Evolutionary conservation across 2,797 vertebrate species (phyloP), one percentile per base, ranked within the genome.

Genomic region (Chiloscyllium punctatum): DNA sequence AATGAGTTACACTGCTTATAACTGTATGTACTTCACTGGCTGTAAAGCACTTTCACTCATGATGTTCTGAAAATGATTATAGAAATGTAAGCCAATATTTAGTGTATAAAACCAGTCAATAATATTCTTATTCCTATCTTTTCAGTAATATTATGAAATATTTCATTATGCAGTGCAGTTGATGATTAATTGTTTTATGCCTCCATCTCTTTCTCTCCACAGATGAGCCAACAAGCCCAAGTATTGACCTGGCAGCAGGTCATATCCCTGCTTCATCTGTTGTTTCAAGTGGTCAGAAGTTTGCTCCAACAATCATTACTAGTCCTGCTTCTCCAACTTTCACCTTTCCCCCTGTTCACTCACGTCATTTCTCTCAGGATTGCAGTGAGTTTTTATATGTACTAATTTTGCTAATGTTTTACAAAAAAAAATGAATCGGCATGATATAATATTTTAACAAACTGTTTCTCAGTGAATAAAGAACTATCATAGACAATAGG

Each of bases 161-260:
- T 84, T 48, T 48, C 66, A 92, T 92, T 25, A 92, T 21, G 42
- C 69, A 11, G 11, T 13, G 18, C n/a, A 37, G 66, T 69, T 69
- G n/a, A 13, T 42, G 23, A 53, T n/a, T 57, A 51, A 42, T 95
- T 77, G 27, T 77, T 53, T 95, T 33, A 33, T 79, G 74, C 90
- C 74, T 96, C 94, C 37, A 23, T 96, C 95, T 90, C 94, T 95
- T 77, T 96, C 68, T 74, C 96, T 16, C 95, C 37, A 68, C 98
- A 99, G 99, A 99, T 72, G 99, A 99, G 95, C 99, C 99, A 95
- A 99, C 99, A 96, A 99, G 99, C 97, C 99, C 99, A 96, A 98
- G 98, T 95, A 98, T 98, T 48, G 99, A 99, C 97, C 98, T 99
- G 96, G 98, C 98, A 95, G 99, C 99, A 96, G 99, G 99, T 97